Evolutionary conservation across 2,888 invertebrate genomes (phyloP).

Genomic region (Pristionchus entomophagus): DNA sequence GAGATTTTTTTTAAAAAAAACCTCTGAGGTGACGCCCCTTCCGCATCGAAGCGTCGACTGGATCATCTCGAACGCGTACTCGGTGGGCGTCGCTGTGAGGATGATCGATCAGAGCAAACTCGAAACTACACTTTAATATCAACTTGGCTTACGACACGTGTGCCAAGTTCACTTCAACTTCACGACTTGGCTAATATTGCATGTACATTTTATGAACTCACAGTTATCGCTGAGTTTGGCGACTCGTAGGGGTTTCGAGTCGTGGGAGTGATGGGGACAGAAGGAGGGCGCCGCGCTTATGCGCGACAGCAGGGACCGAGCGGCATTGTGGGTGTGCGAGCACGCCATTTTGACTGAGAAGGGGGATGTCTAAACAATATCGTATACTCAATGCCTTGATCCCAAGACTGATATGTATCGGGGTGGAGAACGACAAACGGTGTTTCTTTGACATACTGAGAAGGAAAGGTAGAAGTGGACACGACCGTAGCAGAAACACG

Average conservation of each 20-base stretch:
- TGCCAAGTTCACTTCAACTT: too few species aligned
- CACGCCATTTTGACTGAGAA: constrained; percentile 12
- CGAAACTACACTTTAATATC: not conserved
- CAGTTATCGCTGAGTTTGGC: constrained; percentile 59
- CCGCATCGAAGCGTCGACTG: constrained; percentile 92
- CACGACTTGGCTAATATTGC: not conserved
- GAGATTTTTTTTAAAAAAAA: not conserved
- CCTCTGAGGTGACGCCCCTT: constrained; percentile 84
- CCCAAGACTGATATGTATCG: not conserved
- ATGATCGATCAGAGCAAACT: not conserved
- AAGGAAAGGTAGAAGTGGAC: not conserved
- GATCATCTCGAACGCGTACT: constrained; percentile 84
- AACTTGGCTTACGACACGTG: too few species aligned
- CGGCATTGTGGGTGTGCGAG: not conserved
- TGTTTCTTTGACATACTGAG: not conserved
- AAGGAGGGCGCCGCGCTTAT: constrained; percentile 45
- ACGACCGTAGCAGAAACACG: too few species aligned
- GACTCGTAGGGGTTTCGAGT: constrained; percentile 55
- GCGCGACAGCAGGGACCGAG: constrained; percentile 40
- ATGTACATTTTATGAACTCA: too few species aligned
- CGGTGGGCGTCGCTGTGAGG: constrained; percentile 53
- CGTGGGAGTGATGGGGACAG: constrained; percentile 62
- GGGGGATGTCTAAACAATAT: too few species aligned
- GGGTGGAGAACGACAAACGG: not conserved
- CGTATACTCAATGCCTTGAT: too few species aligned